These are phyloP conservation scores for Acleris laterana DNA, from an alignment of 2,888 invertebrate species.

Conservation along the genomic window DNA sequence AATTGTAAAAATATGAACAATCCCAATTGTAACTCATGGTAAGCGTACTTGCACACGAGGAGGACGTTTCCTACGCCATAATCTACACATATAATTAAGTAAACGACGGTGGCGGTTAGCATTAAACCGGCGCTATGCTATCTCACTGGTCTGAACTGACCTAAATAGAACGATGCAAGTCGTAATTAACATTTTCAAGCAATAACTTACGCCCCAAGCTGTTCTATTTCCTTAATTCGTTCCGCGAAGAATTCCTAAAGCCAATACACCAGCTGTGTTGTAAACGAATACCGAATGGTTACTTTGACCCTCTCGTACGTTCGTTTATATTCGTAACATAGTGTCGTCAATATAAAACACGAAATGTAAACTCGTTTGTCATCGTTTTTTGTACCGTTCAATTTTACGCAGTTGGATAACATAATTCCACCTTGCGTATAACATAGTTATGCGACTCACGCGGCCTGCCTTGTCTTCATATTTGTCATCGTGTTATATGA, in stretches of 20 bases:
- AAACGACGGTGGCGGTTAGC: no score
- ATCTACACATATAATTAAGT: no score
- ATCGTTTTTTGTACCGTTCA: slow-evolving; percentile 23
- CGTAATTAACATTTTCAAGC: slow-evolving; percentile 23
- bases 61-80: no score
- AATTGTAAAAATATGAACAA: no score
- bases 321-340: not conserved
- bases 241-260: not conserved
- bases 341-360: not conserved
- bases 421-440: slow-evolving; percentile 53
- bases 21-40: no score
- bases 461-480: slow-evolving; percentile 50
- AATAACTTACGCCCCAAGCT: slow-evolving; percentile 13
- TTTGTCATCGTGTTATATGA: slow-evolving; percentile 55
- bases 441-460: slow-evolving; percentile 62
- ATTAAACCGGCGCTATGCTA: no score
- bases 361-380: slow-evolving; percentile 17
- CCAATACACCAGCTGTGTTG: slow-evolving; percentile 1
- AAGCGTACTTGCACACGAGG: no score
- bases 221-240: slow-evolving; percentile 27
- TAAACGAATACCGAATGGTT: not conserved
- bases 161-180: slow-evolving; percentile 12
- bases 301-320: no score
- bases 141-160: not conserved
- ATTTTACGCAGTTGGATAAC: slow-evolving; percentile 44